Base-by-base conservation (phyloP, 1,140 invertebrate species). In the Bombus waltoni region DNA sequence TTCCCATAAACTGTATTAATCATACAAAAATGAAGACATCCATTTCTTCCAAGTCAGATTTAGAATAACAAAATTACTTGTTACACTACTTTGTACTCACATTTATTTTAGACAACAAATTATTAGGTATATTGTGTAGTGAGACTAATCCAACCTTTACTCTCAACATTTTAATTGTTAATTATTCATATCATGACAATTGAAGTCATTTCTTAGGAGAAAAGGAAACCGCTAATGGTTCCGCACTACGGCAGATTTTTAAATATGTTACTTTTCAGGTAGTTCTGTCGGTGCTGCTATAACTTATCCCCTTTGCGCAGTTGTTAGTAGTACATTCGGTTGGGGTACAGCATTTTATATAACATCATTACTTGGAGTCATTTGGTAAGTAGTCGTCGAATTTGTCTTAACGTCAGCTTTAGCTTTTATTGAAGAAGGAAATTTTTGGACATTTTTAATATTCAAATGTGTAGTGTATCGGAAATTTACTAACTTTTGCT, bases 261-360 rank as follows among this genome's bases (percentile, higher is more conserved):
- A n/a, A 59, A 40, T 18, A 32, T 66, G 4, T 78, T 47, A 88
- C 75, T 90, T 90, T 87, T 81, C 91, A 97, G 97, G 97, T 65
- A 96, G 96, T 92, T 96, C 96, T 5, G 95, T 98, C 9, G 97
- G 97, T 8, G 97, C 97, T 44, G 97, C 97, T 0, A 87, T 97
- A 10, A 97, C 97, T 9, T 97, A 97, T 90, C 96, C 97, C 3
- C 92, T 97, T 38, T 97, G 97, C 87, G 97, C 97, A 10, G 95
- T 96, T 57, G 94, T 97, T 6, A 97, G 97, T 42, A 96, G 96
- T 81, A 94, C 91, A 78, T 96, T 95, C 62, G 97, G 97, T 10
- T 98, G 98, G 98, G 96, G 97, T 77, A 96, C 96, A 73, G 97
- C 97, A 0, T 98, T 98, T 92, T 97, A 98, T 88, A 91, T 96